Base-by-base conservation (phyloP, 53 echinoderm and acorn worm species). In the Holothuria leucospilota region DNA sequence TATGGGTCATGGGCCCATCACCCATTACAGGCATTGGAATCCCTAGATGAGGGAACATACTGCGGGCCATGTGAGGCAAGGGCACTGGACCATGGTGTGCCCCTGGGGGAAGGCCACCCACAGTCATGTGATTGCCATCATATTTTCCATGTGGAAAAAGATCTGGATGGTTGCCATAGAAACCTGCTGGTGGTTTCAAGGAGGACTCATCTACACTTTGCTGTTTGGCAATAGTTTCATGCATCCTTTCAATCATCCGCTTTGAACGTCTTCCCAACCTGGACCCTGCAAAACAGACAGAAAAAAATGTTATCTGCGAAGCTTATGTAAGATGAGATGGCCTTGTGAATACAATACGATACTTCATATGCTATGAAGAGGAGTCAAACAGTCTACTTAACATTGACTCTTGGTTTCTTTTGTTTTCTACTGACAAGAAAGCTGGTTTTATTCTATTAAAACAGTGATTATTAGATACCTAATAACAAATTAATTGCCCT, bases 161-260 rank as follows among this genome's bases (percentile, higher is more conserved):
- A 71, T 93, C 94, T 24, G 94, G 96, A 41, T 96, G 96, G 91
- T 96, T 96, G 87, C 96, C 93, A 82, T 96, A 96, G 84, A 96
- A 96, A 84, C 96, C 96, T n/a, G 96, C 96, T 51, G 94, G 85
- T 81, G 95, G 92, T 52, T 93, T 94, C 41, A 91, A 85, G 20
- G 93, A 91, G 74, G 83, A 84, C 27, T 94, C 94, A 20, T 92
- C 92, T 38, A 88, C 90, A 82, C 89, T 96, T 16, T 93, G 95
- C 82, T 98, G 95, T 51, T 95, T 93, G 85, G 98, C 95, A 24
- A 98, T 98, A 49, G 95, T 98, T 60, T 98, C 98, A 56, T 98
- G 98, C 98, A 98, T 98, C 81, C 93, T 95, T 84, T 98, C 98
- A 71, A 98, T 98, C 98, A 98, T 98, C 34, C 98, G 85, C 87